phyloP scores from a whole-genome alignment of 2,113 vertebrate species.

The Cynopterus brachyotis region DNA sequence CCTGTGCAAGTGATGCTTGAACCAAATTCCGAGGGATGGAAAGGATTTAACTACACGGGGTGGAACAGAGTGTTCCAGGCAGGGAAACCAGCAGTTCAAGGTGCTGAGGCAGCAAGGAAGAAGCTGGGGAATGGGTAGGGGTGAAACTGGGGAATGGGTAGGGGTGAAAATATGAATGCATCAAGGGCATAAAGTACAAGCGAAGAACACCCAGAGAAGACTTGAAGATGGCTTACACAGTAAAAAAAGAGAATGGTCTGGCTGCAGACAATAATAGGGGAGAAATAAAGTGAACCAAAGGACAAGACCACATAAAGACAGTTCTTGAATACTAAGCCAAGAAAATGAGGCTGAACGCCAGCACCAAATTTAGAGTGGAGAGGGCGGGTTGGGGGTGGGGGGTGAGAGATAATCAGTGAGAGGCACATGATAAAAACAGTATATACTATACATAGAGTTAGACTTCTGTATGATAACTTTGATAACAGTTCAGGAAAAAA shows the following conservation, averaged over 20 bases:
- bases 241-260: not conserved
- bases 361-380: not conserved
- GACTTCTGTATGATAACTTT: too few relatives aligned
- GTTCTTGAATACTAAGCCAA: not conserved
- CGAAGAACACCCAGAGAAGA: not conserved
- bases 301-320: not conserved
- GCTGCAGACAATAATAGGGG: not conserved
- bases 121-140: not conserved
- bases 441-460: not conserved
- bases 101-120: not conserved
- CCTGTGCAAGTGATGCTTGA: not conserved
- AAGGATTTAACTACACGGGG: not conserved
- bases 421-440: not conserved
- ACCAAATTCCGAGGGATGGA: not conserved
- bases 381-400: too few relatives aligned
- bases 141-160: not conserved
- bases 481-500: not conserved
- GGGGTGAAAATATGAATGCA: not conserved
- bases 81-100: not conserved
- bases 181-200: not conserved
- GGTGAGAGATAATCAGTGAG: too few relatives aligned
- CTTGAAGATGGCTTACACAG: not conserved
- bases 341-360: not conserved
- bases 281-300: not conserved
- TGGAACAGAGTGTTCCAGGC: not conserved